Evolutionary conservation across 2,888 invertebrate genomes (phyloP), one percentile per base, ranked within the genome.

Genomic region (Thera obeliscata): DNA sequence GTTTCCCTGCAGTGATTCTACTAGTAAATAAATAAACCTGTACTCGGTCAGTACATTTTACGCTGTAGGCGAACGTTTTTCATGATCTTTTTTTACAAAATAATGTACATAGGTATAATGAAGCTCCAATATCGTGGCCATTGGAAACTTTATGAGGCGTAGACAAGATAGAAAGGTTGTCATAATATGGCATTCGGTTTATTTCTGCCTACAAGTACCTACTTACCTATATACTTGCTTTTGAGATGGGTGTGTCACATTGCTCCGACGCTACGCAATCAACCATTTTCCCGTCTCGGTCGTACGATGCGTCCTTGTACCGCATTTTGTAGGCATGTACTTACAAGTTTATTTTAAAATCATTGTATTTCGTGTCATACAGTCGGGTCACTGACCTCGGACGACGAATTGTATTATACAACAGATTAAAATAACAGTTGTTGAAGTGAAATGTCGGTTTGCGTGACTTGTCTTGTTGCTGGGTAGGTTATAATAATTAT

Each of bases 191-290:
- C 55, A 36, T 55, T 55, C 5, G 36, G 12, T 56, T 7, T 56
- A 38, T 56, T 2, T 55, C 22, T 22, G 22, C 22, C 22, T 22
- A 22, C 22, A 38, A 38, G 38, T 50, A 50, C 50, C 50, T 50
- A 50, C 50, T 22, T 50, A 50, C 50, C 2, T 50, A 12, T n/a
- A 12, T 43, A 11, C n/a, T 7, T 56, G 12, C 38, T 22, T 43
- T 11, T 52, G 22, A 22, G 56, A 63, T 67, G 72, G 69, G 71
- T 67, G 71, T 71, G 71, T 71, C 69, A 22, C 56, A 56, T 58
- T 48, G 35, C 46, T 35, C 46, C 57, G 33, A 52, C n/a, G 22
- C 71, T 59, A 70, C 67, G 72, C 69, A 72, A 72, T 64, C 56
- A 22, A 61, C 43, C 22, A 38, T 61, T 56, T 62, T 56, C 38